A percentile compares a stretch with the other conserved stretches of the same genome.
These are phyloP conservation scores for Fratercula arctica DNA, from an alignment of 2,797 vertebrate species.

Conservation along the genomic window DNA sequence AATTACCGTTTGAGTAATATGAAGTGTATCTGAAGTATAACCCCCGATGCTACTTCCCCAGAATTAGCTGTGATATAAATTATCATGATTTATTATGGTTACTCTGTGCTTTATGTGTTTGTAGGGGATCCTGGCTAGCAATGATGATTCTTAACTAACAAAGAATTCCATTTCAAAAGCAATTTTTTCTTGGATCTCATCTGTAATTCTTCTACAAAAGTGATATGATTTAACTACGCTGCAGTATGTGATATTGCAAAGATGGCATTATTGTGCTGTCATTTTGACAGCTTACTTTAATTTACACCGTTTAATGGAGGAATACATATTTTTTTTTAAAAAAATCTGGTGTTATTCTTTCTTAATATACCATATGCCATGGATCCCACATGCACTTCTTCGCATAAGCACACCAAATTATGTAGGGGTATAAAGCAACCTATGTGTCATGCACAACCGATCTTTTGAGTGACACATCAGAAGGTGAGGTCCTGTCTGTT, in stretches of 20 bases:
- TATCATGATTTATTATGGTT: conserved; percentile 78
- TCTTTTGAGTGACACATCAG: conserved; percentile 40
- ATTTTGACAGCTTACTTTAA: conserved; percentile 77
- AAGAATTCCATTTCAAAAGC: conserved; percentile 58
- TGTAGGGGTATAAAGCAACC: conserved; percentile 37
- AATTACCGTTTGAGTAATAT: conserved; percentile 79
- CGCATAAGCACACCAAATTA: conserved; percentile 52
- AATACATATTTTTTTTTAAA: conserved; percentile 49
- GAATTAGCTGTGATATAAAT: conserved; percentile 80
- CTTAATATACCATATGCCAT: conserved; percentile 71
- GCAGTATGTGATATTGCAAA: conserved; percentile 66
- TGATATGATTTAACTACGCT: conserved; percentile 67
- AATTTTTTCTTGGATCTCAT: conserved; percentile 71
- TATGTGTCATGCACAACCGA: conserved; percentile 51
- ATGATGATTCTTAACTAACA: conserved; percentile 70
- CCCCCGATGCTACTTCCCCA: conserved; percentile 68
- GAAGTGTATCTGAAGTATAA: conserved; percentile 77
- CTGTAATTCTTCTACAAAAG: conserved; percentile 70
- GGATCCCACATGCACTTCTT: conserved; percentile 59
- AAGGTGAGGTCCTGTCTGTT: conserved; percentile 34
- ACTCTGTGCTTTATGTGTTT: conserved; percentile 67
- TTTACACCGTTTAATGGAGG: conserved; percentile 75
- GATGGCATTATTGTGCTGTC: conserved; percentile 75
- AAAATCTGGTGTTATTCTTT: conserved; percentile 71
- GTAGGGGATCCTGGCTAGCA: conserved; percentile 69